These are phyloP conservation scores for Pseudochromis fuscus DNA, from an alignment of 2,797 vertebrate species.

Conservation along the genomic window DNA sequence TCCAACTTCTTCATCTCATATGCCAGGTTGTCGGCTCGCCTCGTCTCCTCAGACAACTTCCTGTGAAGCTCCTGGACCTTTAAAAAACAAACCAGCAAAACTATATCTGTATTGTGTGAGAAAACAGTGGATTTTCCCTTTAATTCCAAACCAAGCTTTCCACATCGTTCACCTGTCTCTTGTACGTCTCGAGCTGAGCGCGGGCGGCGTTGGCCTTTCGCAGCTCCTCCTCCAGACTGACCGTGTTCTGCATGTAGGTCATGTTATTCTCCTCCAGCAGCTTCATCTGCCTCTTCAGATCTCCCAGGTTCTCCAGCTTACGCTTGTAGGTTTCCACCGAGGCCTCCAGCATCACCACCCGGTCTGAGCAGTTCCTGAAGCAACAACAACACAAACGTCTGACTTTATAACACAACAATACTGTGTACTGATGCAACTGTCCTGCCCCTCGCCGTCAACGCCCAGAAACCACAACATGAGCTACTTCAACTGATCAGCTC, in stretches of 20 bases:
- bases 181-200: conserved; percentile 94
- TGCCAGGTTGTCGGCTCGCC: conserved; percentile 92
- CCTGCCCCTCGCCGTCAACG: conserved; percentile 5
- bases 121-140: background rate
- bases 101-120: background rate
- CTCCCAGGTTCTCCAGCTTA: conserved; percentile 94
- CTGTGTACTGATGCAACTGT: too few relatives aligned
- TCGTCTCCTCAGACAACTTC: conserved; percentile 93
- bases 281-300: conserved; percentile 95
- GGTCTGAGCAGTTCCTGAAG: conserved; percentile 91
- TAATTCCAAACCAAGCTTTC: accelerated
- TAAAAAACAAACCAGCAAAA: conserved; percentile 23
- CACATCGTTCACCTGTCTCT: conserved; percentile 88
- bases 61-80: conserved; percentile 96
- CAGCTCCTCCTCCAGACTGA: conserved; percentile 95
- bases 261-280: conserved; percentile 96
- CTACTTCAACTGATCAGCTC: background rate
- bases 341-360: conserved; percentile 93
- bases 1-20: conserved; percentile 95
- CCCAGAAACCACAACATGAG: conserved; percentile 9
- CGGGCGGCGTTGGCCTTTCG: conserved; percentile 96
- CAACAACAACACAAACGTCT: conserved; percentile 1
- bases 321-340: conserved; percentile 94
- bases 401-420: background rate
- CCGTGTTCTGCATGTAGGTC: conserved; percentile 97